Percentiles rank a stretch among this genome's conserved stretches.
Evolutionary conservation across 2,797 vertebrate species (phyloP).

Genomic region (Okamejei kenojei): DNA sequence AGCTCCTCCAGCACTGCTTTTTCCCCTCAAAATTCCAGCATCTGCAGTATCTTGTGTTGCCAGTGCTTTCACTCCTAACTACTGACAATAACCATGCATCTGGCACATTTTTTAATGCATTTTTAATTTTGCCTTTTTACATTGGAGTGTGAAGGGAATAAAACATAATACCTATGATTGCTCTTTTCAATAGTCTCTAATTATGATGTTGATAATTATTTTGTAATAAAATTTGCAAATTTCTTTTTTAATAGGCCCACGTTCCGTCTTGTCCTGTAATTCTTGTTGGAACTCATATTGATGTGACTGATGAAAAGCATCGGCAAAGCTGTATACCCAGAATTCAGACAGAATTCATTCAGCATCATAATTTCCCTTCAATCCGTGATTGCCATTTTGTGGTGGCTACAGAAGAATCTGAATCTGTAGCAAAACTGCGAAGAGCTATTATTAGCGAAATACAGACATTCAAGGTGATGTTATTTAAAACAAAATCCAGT

Average conservation of each 20-base stretch:
- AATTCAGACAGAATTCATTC: slow-evolving; percentile 73
- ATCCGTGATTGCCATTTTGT: slow-evolving; percentile 80
- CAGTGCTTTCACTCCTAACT: too few relatives aligned
- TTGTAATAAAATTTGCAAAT: not conserved
- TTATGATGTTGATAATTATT: not conserved
- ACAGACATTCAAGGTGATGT: slow-evolving; percentile 75
- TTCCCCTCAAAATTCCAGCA: too few relatives aligned
- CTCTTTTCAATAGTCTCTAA: not conserved
- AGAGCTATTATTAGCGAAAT: slow-evolving; percentile 77
- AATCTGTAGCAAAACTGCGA: slow-evolving; percentile 72
- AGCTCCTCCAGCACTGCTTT: too few relatives aligned
- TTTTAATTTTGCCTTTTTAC: not conserved
- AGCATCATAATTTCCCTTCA: slow-evolving; percentile 75
- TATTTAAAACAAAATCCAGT: not conserved
- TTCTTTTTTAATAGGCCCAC: slow-evolving; percentile 61
- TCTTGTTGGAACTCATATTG: slow-evolving; percentile 84
- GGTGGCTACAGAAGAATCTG: slow-evolving; percentile 74
- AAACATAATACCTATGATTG: not conserved
- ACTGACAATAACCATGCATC: too few relatives aligned
- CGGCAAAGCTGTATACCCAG: slow-evolving; percentile 72
- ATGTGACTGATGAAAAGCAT: slow-evolving; percentile 71
- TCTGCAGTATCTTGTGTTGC: too few relatives aligned
- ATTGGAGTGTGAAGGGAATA: not conserved
- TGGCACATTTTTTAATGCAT: not conserved
- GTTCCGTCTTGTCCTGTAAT: slow-evolving; percentile 85